Evolutionary conservation across 2,797 vertebrate species (phyloP), one percentile per base, ranked within the genome.

Genomic region (Cyclopterus lumpus): DNA sequence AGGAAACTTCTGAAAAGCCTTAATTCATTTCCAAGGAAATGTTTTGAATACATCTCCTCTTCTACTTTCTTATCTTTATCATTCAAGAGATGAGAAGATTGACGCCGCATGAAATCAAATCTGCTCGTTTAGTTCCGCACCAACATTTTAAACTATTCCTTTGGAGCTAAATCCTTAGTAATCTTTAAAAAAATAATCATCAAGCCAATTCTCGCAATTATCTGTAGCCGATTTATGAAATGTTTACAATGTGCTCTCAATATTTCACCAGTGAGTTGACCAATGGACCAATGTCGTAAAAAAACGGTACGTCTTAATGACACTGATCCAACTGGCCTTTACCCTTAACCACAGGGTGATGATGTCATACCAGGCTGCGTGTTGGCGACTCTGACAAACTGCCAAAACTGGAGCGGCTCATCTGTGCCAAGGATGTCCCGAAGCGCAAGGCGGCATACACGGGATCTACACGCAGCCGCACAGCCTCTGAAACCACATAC

Each of bases 311-410:
- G 24, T 48, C 60, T 72, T 24, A 48, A 70, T 69, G 58, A 64
- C 53, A 54, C 58, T 12, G 22, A 44, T 49, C 64, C 7, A 53
- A 51, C 69, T 44, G 74, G 67, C 69, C 73, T 82, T 60, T 32
- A 40, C 69, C 53, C 46, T 40, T 49, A 49, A 14, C 63, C 58
- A 49, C 72, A 44, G 28, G 59, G 40, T 28, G 72, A 77, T 63
- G 84, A 76, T 30, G 63, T 84, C 92, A 59, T 95, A 98, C 97
- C 96, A 96, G 90, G 86, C 94, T 97, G 89, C 87, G 89, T 5
- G 96, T 97, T 34, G 96, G 96, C 6, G 96, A 97, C 81, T 97
- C 97, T 3, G 95, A 97, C 71, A 96, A 91, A 86, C 97, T 97
- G 91, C 96, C 95, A 76, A 97, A 96, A 90, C 96, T 96, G 85